Base-by-base conservation (phyloP, 2,113 vertebrate genomes). In the Proteles cristata region DNA sequence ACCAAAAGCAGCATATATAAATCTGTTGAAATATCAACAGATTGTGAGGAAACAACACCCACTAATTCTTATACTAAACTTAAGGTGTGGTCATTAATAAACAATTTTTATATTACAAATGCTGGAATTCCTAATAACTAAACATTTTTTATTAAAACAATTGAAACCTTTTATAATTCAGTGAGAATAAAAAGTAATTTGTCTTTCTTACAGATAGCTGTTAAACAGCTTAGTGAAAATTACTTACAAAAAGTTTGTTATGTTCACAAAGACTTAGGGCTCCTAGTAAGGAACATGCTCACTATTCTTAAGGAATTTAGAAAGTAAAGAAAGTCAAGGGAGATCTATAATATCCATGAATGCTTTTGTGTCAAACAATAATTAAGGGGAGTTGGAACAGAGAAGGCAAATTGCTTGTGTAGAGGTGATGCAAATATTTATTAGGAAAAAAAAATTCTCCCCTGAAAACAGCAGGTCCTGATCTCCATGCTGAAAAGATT, bases 81-180 rank as follows among this genome's bases (percentile, higher is more conserved):
- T 28, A 93, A 83, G 2, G 16, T 61, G 2, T 95, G 10, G 11
- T 83, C 61, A 76, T 84, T 92, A 80, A 45, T 80, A 96, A 88
- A 5, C 3, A 83, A 58, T 63, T 63, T 77, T 74, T 26, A 50
- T 71, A 61, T 95, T 31, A 69, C 12, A 91, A 79, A 73, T 94
- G 28, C 3, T 74, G 81, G 16, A 53, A 92, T 43, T 76, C 12
- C 43, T 86, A 92, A 61, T 76, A 92, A 77, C n/a, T 94, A 55
- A 87, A 31, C 11, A 65, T 66, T 93, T 97, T 91, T 11, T 26
- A 85, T 85, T 58, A 77, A 80, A 82, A 86, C 74, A 82, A 68
- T 68, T 65, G 43, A 0, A 86, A 4, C 66, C 21, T 88, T 80
- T 96, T 33, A 93, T 61, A 94, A 91, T 95, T 89, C 82, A 55